Percentiles rank a stretch among this genome's conserved stretches.
Conservation (phyloP, 1,140 invertebrate genomes). For the Drosophila takahashii region DNA sequence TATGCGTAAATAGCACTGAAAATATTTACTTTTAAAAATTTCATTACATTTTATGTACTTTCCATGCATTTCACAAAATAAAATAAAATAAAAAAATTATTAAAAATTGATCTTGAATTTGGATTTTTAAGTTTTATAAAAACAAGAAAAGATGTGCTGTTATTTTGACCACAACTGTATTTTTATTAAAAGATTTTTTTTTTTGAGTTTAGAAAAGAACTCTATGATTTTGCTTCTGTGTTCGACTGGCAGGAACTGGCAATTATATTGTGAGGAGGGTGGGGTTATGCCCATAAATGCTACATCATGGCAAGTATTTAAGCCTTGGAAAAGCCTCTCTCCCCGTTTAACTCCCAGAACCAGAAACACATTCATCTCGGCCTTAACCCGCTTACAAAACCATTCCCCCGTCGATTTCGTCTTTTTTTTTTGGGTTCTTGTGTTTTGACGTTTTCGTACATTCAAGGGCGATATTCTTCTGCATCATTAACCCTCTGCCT, state of each 20-base stretch:
- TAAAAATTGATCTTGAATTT: no score
- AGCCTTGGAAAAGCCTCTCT: background rate
- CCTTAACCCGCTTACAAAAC: slow-evolving; percentile 19
- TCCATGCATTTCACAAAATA: no score
- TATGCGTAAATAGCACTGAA: background rate
- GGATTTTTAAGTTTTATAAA: no score
- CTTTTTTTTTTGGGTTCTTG: background rate
- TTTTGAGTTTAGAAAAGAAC: slow-evolving; percentile 4
- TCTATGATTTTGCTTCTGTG: slow-evolving; percentile 28
- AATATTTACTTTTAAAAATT: background rate
- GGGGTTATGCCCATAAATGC: slow-evolving; percentile 41
- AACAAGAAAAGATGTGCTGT: background rate
- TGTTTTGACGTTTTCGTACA: background rate
- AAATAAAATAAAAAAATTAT: no score
- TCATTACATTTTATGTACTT: no score
- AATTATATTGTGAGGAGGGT: slow-evolving; percentile 14
- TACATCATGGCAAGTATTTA: slow-evolving; percentile 58
- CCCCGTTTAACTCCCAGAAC: background rate
- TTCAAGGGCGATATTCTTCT: slow-evolving; percentile 72
- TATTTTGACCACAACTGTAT: background rate
- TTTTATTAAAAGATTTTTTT: background rate
- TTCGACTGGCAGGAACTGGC: slow-evolving; percentile 23
- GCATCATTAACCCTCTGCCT: slow-evolving; percentile 62
- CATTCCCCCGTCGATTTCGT: background rate
- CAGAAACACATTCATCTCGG: slow-evolving; percentile 22